A percentile compares a stretch with the other conserved stretches of the same genome.
Evolutionary conservation across 2,797 vertebrate genomes (phyloP).

Genomic region (Myotis myotis): DNA sequence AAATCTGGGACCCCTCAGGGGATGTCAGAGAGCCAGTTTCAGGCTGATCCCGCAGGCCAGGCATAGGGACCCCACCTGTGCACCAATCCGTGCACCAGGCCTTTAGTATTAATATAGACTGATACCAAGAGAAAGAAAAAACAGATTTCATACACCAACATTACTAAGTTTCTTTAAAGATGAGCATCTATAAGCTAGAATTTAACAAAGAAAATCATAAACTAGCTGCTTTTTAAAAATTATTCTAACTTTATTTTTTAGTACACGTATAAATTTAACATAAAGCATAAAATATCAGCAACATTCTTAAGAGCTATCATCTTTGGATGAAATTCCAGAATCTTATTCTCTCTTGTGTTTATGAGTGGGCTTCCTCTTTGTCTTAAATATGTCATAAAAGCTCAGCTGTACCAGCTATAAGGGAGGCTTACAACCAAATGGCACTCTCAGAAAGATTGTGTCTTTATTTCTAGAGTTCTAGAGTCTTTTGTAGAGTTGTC

Average conservation of each 20-base stretch:
- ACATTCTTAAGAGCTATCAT: background rate
- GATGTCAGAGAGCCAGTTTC: no score
- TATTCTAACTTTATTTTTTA: conserved; percentile 4
- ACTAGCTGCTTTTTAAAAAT: conserved; percentile 14
- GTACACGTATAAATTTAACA: background rate
- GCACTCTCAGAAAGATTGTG: background rate
- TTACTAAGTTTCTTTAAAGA: background rate
- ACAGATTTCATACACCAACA: background rate
- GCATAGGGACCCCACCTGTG: no score
- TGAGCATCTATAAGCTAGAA: background rate
- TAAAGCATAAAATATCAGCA: background rate
- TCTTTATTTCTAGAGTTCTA: background rate
- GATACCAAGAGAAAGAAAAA: background rate
- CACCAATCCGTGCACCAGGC: no score
- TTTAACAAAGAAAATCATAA: background rate
- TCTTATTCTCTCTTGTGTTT: background rate
- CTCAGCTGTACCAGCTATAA: background rate
- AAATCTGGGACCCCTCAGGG: no score
- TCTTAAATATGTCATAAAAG: background rate
- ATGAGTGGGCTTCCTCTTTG: background rate
- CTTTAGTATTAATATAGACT: background rate
- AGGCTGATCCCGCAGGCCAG: no score
- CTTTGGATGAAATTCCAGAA: background rate
- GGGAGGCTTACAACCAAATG: background rate
- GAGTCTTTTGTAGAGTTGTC: background rate